phyloP scores from a whole-genome alignment of 1,140 invertebrate genomes.

The Anthonomus grandis region DNA sequence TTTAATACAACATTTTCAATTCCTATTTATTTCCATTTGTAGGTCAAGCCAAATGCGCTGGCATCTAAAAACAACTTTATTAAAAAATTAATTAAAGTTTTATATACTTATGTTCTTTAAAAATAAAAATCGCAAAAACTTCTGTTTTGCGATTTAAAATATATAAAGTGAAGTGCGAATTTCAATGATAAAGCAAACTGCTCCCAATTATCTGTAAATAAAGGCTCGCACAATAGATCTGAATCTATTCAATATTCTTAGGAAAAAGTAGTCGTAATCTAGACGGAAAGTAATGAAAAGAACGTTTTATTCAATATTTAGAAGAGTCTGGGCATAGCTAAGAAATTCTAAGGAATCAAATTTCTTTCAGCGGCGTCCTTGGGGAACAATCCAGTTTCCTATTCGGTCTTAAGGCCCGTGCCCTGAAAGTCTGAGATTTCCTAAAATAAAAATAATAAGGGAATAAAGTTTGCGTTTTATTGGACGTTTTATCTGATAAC shows the following conservation, averaged over 20 bases:
- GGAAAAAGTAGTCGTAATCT: constrained; percentile 3
- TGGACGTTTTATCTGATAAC: constrained; percentile 11
- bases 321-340: constrained; percentile 11
- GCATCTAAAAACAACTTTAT: no score
- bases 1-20: no score
- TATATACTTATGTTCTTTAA: no score
- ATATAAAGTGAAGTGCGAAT: no score
- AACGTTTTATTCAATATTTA: constrained; percentile 18
- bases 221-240: constrained; percentile 5
- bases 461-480: constrained; percentile 14
- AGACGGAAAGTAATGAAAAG: constrained; percentile 7
- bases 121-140: no score
- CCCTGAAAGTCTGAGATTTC: constrained; percentile 15
- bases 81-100: no score
- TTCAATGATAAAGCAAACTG: no score
- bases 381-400: constrained; percentile 18
- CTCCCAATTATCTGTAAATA: constrained; percentile 4
- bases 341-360: constrained; percentile 16
- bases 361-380: constrained; percentile 11
- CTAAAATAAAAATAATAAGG: constrained; percentile 20
- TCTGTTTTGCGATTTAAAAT: no score
- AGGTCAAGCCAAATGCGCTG: no score
- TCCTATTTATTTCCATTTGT: no score
- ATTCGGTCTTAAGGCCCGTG: constrained; percentile 11
- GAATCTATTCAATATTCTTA: constrained; percentile 5